Evolutionary conservation across 2,113 vertebrate genomes (phyloP).

Genomic region (Mus spicilegus): DNA sequence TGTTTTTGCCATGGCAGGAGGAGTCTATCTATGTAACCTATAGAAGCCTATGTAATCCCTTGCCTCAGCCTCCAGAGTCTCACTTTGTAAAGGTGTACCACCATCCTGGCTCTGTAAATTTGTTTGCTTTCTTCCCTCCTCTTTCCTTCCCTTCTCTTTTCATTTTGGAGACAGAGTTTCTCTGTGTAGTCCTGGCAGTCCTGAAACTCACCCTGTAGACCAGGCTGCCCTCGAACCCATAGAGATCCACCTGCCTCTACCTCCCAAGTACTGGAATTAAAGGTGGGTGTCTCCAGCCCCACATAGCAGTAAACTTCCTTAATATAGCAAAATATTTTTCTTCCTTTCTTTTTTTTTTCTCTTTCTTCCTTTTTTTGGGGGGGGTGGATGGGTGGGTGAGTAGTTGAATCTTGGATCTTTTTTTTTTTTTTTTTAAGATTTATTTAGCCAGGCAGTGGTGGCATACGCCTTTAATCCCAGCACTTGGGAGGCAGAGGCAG

Average conservation of each 20-base stretch:
- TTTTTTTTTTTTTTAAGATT: too few species aligned
- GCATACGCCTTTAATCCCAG: too few species aligned
- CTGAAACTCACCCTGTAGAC: not conserved
- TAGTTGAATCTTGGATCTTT: too few species aligned
- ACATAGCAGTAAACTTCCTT: too few species aligned
- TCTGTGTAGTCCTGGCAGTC: not conserved
- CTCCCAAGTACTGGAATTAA: not conserved
- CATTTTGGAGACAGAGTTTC: not conserved
- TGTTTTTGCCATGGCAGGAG: not conserved
- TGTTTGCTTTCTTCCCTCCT: too few species aligned
- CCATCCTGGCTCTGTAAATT: not conserved
- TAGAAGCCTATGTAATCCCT: not conserved
- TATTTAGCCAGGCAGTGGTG: too few species aligned
- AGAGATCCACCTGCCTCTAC: not conserved
- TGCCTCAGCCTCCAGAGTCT: not conserved
- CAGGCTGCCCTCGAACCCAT: not conserved
- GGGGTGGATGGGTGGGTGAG: too few species aligned
- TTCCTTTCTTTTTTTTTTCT: not conserved
- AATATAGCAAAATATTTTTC: too few species aligned
- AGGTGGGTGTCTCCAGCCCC: not conserved
- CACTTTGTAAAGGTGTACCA: not conserved
- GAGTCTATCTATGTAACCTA: not conserved
- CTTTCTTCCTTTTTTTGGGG: too few species aligned
- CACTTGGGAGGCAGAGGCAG: too few species aligned
- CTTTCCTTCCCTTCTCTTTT: not conserved